A percentile compares a stretch with the other conserved stretches of the same genome.
These are phyloP conservation scores for Neodiprion fabricii DNA, from an alignment of 1,140 invertebrate genomes.

Conservation along the genomic window DNA sequence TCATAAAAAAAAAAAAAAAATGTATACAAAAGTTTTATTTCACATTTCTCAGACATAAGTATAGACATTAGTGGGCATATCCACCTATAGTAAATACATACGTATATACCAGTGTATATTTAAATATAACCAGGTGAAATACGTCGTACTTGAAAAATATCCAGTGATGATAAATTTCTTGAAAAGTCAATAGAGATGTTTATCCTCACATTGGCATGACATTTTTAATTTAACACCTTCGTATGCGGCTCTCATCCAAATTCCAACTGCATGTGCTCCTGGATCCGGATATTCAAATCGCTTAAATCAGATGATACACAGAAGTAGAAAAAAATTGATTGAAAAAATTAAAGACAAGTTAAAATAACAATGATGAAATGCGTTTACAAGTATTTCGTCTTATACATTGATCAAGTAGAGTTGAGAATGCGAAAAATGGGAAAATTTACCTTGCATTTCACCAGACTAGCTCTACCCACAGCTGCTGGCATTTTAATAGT, in stretches of 20 bases:
- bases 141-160: no score
- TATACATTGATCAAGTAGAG: no score
- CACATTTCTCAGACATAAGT: no score
- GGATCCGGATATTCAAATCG: slow-evolving; percentile 60
- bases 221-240: slow-evolving; percentile 58
- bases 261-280: slow-evolving; percentile 66
- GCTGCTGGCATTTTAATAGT: slow-evolving; percentile 57
- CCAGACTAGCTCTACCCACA: slow-evolving; percentile 25
- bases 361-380: background rate
- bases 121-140: no score
- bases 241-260: slow-evolving; percentile 65
- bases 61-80: no score
- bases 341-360: slow-evolving; percentile 9
- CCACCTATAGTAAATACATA: no score
- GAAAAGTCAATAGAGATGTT: background rate
- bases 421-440: no score
- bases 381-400: no score
- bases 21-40: no score
- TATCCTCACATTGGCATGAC: slow-evolving; percentile 14
- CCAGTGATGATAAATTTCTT: no score
- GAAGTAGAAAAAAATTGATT: background rate
- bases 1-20: no score
- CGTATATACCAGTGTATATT: no score
- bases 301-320: slow-evolving; percentile 28
- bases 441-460: slow-evolving; percentile 23